These are phyloP conservation scores for Orchesella cincta DNA, from an alignment of 1,140 invertebrate species.

Conservation along the genomic window DNA sequence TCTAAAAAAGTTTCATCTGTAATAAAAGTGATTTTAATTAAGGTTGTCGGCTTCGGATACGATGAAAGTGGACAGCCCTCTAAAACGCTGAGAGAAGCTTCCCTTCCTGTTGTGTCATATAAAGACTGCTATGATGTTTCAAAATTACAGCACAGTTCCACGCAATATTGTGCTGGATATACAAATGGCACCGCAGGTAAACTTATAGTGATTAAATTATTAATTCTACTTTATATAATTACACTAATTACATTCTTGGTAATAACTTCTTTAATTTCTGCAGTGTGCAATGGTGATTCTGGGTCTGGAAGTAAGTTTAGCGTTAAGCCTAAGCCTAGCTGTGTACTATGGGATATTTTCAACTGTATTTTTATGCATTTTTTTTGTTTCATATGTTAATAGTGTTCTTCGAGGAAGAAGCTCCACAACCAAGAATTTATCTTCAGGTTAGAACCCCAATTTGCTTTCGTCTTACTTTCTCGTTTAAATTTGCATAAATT, in stretches of 20 bases:
- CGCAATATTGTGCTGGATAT: slow-evolving; percentile 38
- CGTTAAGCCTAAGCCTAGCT: too few species aligned
- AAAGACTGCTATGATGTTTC: slow-evolving; percentile 33
- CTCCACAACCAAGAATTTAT: slow-evolving; percentile 12
- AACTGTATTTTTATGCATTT: too few species aligned
- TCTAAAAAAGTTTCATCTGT: not conserved
- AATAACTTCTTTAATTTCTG: not conserved
- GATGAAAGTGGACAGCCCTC: slow-evolving; percentile 39
- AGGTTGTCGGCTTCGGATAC: slow-evolving; percentile 39
- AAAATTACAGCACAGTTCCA: slow-evolving; percentile 36
- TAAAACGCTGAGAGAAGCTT: slow-evolving; percentile 30
- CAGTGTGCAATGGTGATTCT: slow-evolving; percentile 33
- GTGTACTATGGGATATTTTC: too few species aligned
- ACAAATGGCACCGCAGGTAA: slow-evolving; percentile 22
- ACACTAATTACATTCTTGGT: too few species aligned
- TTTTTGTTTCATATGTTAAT: too few species aligned
- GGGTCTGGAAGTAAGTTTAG: slow-evolving; percentile 32
- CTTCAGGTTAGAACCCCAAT: slow-evolving; percentile 27
- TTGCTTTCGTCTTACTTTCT: not conserved
- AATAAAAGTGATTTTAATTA: not conserved
- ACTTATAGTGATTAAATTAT: not conserved
- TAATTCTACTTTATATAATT: not conserved
- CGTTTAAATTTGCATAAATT: not conserved
- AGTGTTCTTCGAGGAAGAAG: slow-evolving; percentile 40
- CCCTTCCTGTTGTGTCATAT: slow-evolving; percentile 39